phyloP scores from a whole-genome alignment of 2,888 invertebrate genomes.

The Malachius bipustulatus region DNA sequence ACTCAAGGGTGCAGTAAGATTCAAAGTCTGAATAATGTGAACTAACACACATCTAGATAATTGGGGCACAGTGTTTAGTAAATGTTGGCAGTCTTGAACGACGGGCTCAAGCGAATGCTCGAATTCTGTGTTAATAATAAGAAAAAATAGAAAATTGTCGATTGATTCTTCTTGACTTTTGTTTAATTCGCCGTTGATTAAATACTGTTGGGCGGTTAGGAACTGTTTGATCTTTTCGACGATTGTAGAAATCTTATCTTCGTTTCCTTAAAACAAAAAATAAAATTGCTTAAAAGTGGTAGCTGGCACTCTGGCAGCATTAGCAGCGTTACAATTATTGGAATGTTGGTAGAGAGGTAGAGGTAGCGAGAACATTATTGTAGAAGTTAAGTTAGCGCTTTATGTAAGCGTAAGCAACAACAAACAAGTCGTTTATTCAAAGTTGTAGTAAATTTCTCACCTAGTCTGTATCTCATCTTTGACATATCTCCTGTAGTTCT shows the following conservation, averaged over 20 bases:
- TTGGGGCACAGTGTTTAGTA: constrained; percentile 26
- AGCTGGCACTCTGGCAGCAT: no score
- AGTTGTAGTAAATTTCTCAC: no score
- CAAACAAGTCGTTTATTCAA: no score
- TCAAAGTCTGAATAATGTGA: constrained; percentile 23
- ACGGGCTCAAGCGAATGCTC: constrained; percentile 16
- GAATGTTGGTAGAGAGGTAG: no score
- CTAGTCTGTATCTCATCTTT: no score
- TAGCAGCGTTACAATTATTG: no score
- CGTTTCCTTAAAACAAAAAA: constrained; percentile 29
- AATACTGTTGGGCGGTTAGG: constrained; percentile 20
- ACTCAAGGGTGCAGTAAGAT: constrained; percentile 22
- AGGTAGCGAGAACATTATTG: no score
- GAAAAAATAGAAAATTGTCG: constrained; percentile 23
- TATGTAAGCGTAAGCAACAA: no score
- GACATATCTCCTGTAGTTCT: no score
- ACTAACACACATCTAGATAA: constrained; percentile 29
- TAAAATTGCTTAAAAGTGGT: no score
- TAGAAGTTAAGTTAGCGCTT: no score
- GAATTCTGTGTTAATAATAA: constrained; percentile 31
- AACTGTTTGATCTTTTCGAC: constrained; percentile 19
- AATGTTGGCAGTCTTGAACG: constrained; percentile 27
- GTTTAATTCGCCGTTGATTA: constrained; percentile 17
- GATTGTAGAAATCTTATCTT: constrained; percentile 22
- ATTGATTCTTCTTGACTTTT: constrained; percentile 24